These are phyloP conservation scores for Aphidius colemani DNA, from an alignment of 2,888 invertebrate genomes.

Conservation along the genomic window DNA sequence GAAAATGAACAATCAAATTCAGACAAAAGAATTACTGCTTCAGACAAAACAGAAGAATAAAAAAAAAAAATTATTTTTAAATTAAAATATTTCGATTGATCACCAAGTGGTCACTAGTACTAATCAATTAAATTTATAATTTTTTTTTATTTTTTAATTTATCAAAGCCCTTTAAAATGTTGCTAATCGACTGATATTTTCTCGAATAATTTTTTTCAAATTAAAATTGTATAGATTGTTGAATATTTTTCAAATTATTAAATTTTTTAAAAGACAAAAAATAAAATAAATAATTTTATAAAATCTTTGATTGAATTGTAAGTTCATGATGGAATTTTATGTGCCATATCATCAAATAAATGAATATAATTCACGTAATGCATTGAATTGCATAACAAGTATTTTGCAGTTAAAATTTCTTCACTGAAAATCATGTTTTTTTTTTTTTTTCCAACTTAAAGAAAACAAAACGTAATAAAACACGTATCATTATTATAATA, in stretches of 20 bases:
- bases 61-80: not conserved
- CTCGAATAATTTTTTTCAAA: too few species aligned
- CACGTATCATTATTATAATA: too few species aligned
- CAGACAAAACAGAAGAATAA: not conserved
- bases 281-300: not conserved
- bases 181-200: too few species aligned
- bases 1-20: constrained; percentile 16
- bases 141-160: too few species aligned
- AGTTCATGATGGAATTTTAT: not conserved
- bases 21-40: not conserved
- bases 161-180: too few species aligned
- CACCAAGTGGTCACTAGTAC: too few species aligned
- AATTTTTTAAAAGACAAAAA: not conserved
- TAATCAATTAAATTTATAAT: too few species aligned
- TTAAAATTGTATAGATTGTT: not conserved
- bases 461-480: too few species aligned
- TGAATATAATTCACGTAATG: not conserved
- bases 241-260: not conserved
- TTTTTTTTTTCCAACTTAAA: too few species aligned
- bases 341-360: not conserved
- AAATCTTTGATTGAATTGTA: not conserved
- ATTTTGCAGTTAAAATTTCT: not conserved
- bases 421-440: too few species aligned
- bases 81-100: not conserved
- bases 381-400: constrained; percentile 2